Evolutionary conservation across 2,888 invertebrate species (phyloP), one percentile per base, ranked within the genome.

Genomic region (Mythimna vitellina): DNA sequence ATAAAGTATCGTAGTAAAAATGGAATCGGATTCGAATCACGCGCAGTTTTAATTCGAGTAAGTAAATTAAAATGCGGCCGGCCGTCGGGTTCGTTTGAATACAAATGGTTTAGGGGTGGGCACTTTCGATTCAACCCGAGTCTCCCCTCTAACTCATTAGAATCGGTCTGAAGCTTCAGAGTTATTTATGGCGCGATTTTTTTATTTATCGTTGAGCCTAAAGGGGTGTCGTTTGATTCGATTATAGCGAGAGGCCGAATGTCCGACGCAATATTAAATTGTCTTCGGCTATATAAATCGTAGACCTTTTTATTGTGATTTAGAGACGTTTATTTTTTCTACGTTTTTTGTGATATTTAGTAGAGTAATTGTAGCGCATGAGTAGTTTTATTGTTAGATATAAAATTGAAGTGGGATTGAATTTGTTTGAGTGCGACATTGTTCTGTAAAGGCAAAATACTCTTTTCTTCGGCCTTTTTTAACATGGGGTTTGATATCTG

Each of bases 21-120:
- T 85, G 87, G 89, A 92, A 92, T 93, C 88, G 91, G 77, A 95
- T 95, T 95, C 95, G 90, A 90, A 95, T 93, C 96, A 96, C 96
- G 96, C 94, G 91, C 94, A 93, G 81, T 95, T 95, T 95, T 95
- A 95, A 96, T 95, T 95, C 92, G 90, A 90, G 92, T 95, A 95
- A 96, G 95, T 96, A 96, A 96, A 96, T 96, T 96, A 96, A 96
- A 96, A 95, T 94, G 95, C 92, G 95, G 94, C 95, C 87, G 90
- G 92, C 87, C 89, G 88, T 76, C 83, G 76, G 68, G 86, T 85
- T 88, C 86, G 92, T 93, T 94, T 94, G 96, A 96, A 96, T 96
- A 95, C 96, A 95, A 96, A 96, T 95, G 93, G 92, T 95, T 92
- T 93, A 92, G 92, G 90, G 90, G 89, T 85, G 87, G 92, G 89